phyloP scores from a whole-genome alignment of 2,888 invertebrate genomes.

The Rhaphigaster nebulosa region DNA sequence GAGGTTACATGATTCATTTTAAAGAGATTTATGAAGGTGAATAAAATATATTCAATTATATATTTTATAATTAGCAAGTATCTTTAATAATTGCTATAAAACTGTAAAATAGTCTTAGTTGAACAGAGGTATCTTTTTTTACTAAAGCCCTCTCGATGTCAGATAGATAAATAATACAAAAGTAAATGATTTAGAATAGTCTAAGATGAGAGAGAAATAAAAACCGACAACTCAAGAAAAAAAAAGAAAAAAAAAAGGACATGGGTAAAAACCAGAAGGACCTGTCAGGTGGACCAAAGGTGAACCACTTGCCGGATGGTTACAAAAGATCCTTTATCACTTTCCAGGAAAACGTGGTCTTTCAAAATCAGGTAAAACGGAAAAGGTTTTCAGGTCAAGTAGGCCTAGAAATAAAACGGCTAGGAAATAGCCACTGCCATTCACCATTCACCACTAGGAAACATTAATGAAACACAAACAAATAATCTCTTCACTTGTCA shows the following conservation, averaged over 20 bases:
- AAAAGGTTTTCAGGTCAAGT: constrained; percentile 27
- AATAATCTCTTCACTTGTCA: neutral
- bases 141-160: neutral
- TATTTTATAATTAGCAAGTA: too few species aligned
- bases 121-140: neutral
- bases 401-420: neutral
- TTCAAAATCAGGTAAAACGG: constrained; percentile 6
- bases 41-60: too few species aligned
- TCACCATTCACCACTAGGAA: neutral
- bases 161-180: neutral
- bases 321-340: constrained; percentile 40
- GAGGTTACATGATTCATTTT: too few species aligned
- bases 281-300: neutral
- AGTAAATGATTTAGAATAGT: neutral
- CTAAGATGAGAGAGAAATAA: constrained; percentile 12
- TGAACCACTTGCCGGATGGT: constrained; percentile 35
- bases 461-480: neutral
- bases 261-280: constrained; percentile 12
- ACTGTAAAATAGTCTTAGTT: too few species aligned
- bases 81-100: too few species aligned
- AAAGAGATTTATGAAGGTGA: too few species aligned
- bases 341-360: constrained; percentile 20
- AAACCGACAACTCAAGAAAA: neutral
- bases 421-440: neutral
- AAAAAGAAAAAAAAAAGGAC: neutral